Evolutionary conservation across 2,888 invertebrate species (phyloP).

Genomic region (Protonemura montana): DNA sequence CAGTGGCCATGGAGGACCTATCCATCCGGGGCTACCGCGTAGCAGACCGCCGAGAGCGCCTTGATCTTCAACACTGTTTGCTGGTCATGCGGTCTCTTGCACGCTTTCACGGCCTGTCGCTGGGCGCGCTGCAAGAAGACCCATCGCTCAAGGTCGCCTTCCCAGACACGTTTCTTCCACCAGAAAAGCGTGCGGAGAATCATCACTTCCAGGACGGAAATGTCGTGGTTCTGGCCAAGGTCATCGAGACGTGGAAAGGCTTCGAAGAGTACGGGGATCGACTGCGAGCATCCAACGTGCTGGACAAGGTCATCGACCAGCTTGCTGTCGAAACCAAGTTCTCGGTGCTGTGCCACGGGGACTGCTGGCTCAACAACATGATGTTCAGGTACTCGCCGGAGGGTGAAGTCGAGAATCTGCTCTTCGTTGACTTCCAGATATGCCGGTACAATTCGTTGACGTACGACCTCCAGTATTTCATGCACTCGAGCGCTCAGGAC

Average conservation of each 20-base stretch:
- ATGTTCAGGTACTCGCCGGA: constrained; percentile 40
- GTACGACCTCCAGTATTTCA: constrained; percentile 48
- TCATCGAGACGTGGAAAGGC: neutral
- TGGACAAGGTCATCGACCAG: neutral
- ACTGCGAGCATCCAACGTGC: neutral
- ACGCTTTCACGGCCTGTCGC: constrained; percentile 43
- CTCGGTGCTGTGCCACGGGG: constrained; percentile 48
- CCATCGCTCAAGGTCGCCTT: constrained; percentile 16
- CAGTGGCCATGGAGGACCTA: constrained; percentile 46
- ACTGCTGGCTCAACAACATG: constrained; percentile 50
- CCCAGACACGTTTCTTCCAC: neutral
- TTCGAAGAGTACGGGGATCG: constrained; percentile 21
- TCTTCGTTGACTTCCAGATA: constrained; percentile 48
- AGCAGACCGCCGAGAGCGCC: constrained; percentile 38
- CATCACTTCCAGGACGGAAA: neutral
- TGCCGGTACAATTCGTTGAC: constrained; percentile 44
- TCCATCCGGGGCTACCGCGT: constrained; percentile 40
- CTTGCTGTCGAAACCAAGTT: neutral
- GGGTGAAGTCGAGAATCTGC: constrained; percentile 35
- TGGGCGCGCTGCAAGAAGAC: constrained; percentile 34
- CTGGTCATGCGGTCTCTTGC: constrained; percentile 43
- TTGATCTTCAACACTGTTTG: constrained; percentile 44
- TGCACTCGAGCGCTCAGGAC: constrained; percentile 40
- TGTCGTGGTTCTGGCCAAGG: neutral
- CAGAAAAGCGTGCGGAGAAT: neutral